A percentile compares a stretch with the other conserved stretches of the same genome.
These are phyloP conservation scores for Choloepus hoffmanni DNA, from an alignment of 2,113 vertebrate genomes.

Conservation along the genomic window DNA sequence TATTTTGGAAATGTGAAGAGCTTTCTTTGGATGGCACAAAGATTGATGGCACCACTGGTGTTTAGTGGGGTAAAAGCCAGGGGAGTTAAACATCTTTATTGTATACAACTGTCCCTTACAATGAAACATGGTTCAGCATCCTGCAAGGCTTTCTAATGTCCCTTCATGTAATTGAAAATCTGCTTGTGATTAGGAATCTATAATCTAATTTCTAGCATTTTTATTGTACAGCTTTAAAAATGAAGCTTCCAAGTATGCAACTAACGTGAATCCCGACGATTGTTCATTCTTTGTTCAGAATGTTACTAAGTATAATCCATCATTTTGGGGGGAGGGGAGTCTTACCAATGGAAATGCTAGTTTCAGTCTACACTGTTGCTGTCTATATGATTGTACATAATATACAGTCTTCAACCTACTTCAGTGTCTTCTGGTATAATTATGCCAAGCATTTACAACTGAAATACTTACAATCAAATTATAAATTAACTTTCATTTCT, in stretches of 20 bases:
- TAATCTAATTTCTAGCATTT: background rate
- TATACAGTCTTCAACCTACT: background rate
- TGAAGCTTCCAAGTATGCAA: background rate
- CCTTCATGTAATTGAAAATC: background rate
- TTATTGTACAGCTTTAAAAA: background rate
- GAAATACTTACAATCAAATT: background rate
- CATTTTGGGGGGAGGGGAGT: background rate
- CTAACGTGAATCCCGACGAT: background rate
- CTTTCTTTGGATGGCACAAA: background rate
- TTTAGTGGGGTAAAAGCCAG: background rate
- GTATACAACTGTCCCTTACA: background rate
- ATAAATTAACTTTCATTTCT: background rate
- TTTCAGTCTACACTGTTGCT: background rate
- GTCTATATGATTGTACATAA: background rate
- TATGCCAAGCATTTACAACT: background rate
- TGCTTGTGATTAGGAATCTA: background rate
- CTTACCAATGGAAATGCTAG: background rate
- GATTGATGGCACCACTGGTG: background rate
- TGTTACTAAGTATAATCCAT: background rate
- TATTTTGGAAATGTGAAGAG: background rate
- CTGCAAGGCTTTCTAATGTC: background rate
- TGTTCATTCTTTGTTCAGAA: background rate
- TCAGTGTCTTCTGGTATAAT: background rate
- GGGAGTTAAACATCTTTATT: background rate
- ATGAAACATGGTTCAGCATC: background rate